A percentile compares a stretch with the other conserved stretches of the same genome.
Conservation (phyloP, 2,797 vertebrate species). For the Platalea minor region DNA sequence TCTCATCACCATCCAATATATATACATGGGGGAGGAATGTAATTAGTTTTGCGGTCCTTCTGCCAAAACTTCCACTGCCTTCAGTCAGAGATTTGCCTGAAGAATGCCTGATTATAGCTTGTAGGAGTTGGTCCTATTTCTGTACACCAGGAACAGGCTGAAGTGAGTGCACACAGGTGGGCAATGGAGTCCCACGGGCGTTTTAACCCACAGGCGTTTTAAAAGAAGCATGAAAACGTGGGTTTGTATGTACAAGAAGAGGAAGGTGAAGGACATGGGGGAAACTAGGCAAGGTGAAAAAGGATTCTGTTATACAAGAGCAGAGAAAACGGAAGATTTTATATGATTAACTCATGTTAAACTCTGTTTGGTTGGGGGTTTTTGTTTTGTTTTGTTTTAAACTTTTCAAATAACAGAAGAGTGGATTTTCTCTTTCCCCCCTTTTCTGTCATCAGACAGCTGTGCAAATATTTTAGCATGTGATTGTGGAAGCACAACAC, state of each 20-base stretch:
- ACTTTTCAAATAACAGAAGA: background rate
- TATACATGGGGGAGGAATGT: constrained; percentile 17
- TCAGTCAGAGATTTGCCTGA: background rate
- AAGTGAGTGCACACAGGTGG: background rate
- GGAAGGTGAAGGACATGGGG: background rate
- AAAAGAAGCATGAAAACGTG: background rate
- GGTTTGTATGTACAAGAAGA: background rate
- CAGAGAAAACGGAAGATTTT: background rate
- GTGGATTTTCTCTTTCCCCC: background rate
- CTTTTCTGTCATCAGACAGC: constrained; percentile 51
- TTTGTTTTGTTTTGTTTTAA: background rate
- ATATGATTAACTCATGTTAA: background rate
- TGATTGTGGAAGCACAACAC: constrained; percentile 57
- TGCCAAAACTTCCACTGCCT: constrained; percentile 31
- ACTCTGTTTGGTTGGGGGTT: background rate
- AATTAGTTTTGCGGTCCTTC: background rate
- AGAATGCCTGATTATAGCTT: background rate
- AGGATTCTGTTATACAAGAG: background rate
- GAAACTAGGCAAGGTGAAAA: background rate
- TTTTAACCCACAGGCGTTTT: background rate
- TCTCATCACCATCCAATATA: constrained; percentile 1
- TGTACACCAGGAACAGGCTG: background rate
- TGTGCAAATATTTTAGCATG: constrained; percentile 69
- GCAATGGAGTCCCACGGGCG: accelerated
- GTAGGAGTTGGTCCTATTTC: constrained; percentile 10